Percentiles rank a stretch among this genome's conserved stretches.
phyloP scores from a whole-genome alignment of 2,797 vertebrate genomes.

The Sparidentex hasta region DNA sequence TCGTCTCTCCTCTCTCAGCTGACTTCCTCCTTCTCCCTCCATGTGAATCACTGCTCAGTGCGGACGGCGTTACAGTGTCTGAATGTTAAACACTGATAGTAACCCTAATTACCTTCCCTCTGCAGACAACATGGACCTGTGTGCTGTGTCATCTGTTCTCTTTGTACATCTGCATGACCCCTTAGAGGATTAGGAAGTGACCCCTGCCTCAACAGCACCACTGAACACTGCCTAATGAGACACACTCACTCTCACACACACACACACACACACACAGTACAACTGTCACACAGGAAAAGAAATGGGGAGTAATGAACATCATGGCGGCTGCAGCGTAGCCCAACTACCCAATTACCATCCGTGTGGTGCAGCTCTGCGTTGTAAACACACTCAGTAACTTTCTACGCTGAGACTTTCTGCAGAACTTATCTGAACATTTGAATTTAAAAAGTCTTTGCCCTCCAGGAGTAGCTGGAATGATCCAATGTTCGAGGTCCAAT shows the following conservation, averaged over 20 bases:
- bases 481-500: neutral
- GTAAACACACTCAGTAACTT: conserved; percentile 41
- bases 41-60: conserved; percentile 26
- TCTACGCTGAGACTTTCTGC: conserved; percentile 1
- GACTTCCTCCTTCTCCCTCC: neutral
- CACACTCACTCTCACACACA: conserved; percentile 14
- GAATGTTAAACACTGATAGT: conserved; percentile 68
- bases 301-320: conserved; percentile 59
- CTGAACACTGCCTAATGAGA: conserved; percentile 72
- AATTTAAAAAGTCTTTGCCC: neutral
- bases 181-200: conserved; percentile 63
- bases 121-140: conserved; percentile 61
- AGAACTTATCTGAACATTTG: neutral
- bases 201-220: conserved; percentile 58
- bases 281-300: conserved; percentile 23
- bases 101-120: conserved; percentile 72
- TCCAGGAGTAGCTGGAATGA: neutral
- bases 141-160: conserved; percentile 72
- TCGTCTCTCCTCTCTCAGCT: conserved; percentile 8
- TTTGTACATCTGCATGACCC: conserved; percentile 61
- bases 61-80: conserved; percentile 30
- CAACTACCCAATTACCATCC: conserved; percentile 62
- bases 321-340: conserved; percentile 35
- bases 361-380: conserved; percentile 24
- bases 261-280: neutral